Percentiles rank a stretch among this genome's conserved stretches.
These are phyloP conservation scores for Collichthys lucidus DNA, from an alignment of 2,113 vertebrate genomes.

Conservation along the genomic window DNA sequence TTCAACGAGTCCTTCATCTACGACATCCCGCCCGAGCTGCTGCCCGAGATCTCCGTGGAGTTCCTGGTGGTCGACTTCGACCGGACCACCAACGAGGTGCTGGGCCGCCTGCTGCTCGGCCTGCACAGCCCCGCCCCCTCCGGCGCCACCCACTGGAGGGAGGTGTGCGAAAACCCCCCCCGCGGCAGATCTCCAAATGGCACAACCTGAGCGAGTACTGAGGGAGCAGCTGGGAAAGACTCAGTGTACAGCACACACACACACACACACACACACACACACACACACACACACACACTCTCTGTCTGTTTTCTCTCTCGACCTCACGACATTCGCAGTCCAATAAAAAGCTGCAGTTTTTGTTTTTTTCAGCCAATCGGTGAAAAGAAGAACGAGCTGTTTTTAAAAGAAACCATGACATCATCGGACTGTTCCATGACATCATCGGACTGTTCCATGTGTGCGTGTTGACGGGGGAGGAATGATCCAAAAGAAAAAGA, in stretches of 20 bases:
- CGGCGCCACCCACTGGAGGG: slow-evolving; percentile 90
- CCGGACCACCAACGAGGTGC: slow-evolving; percentile 94
- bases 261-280: slow-evolving; percentile 35
- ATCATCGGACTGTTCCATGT: slow-evolving; percentile 52
- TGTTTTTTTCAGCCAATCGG: background rate
- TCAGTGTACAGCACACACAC: slow-evolving; percentile 49
- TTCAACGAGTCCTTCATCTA: slow-evolving; percentile 99
- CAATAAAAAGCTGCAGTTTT: slow-evolving; percentile 44
- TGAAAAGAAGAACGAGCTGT: slow-evolving; percentile 6
- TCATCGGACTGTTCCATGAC: slow-evolving; percentile 67
- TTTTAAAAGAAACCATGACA: slow-evolving; percentile 54
- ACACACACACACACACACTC: slow-evolving; percentile 35
- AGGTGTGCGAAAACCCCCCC: slow-evolving; percentile 91
- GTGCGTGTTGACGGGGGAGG: slow-evolving; percentile 42
- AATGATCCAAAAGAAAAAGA: slow-evolving; percentile 31
- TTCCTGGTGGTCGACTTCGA: slow-evolving; percentile 97
- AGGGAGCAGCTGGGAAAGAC: slow-evolving; percentile 46
- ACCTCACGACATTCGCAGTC: slow-evolving; percentile 30
- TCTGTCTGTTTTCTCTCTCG: slow-evolving; percentile 35
- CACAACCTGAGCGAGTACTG: slow-evolving; percentile 90
- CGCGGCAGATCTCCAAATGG: slow-evolving; percentile 94
- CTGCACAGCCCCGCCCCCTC: slow-evolving; percentile 86
- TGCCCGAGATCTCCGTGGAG: slow-evolving; percentile 93
- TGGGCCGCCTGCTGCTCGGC: slow-evolving; percentile 92
- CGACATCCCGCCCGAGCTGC: slow-evolving; percentile 91